Evolutionary conservation across 2,797 vertebrate genomes (phyloP).

Genomic region (Neostethus bicornis): DNA sequence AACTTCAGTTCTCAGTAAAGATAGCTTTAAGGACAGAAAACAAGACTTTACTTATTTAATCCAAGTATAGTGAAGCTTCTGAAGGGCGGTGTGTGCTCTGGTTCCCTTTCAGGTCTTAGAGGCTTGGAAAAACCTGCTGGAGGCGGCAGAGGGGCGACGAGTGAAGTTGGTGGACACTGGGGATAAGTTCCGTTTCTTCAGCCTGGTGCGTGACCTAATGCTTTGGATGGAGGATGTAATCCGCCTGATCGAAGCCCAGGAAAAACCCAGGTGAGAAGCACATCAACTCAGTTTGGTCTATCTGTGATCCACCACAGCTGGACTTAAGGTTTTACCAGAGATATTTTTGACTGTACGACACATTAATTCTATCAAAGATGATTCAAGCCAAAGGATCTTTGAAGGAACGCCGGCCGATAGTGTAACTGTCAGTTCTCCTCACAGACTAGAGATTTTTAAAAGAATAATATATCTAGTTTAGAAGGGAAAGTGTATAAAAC

Average conservation of each 20-base stretch:
- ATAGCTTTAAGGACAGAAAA: too few relatives aligned
- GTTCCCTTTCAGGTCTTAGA: slow-evolving; percentile 82
- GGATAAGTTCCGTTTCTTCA: slow-evolving; percentile 99
- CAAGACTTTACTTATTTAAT: too few relatives aligned
- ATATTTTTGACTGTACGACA: too few relatives aligned
- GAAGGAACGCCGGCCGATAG: too few relatives aligned
- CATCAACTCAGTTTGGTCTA: not conserved
- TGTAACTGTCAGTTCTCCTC: too few relatives aligned
- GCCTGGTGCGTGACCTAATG: slow-evolving; percentile 97
- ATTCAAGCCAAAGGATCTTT: too few relatives aligned
- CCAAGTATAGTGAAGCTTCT: not conserved
- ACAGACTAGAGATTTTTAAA: too few relatives aligned
- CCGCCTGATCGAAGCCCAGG: slow-evolving; percentile 95
- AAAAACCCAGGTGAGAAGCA: slow-evolving; percentile 90
- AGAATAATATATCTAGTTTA: too few relatives aligned
- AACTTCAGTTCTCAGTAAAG: not conserved
- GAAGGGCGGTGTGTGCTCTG: not conserved
- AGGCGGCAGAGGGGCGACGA: slow-evolving; percentile 90
- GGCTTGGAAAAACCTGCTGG: slow-evolving; percentile 93
- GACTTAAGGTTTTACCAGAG: too few relatives aligned
- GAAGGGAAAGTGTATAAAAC: too few relatives aligned
- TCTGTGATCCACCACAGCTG: too few relatives aligned
- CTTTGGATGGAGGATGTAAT: slow-evolving; percentile 99
- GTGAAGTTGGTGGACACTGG: slow-evolving; percentile 87
- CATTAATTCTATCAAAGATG: too few relatives aligned